A percentile compares a stretch with the other conserved stretches of the same genome.
Evolutionary conservation across 2,888 invertebrate genomes (phyloP).

Genomic region (Dicyrtoma fusca): DNA sequence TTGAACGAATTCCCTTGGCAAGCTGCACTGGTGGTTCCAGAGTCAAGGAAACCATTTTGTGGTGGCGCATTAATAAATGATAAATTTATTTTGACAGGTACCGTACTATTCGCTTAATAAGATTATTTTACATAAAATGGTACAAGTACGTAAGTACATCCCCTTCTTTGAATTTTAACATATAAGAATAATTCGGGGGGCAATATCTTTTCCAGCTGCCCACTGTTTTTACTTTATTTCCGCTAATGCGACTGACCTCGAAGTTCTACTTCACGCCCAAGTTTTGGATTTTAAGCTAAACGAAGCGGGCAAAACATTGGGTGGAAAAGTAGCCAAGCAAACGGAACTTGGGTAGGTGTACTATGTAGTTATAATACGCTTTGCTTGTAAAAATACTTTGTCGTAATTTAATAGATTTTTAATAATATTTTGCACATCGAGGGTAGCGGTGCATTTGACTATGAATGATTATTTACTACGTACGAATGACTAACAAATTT

Average conservation of each 20-base stretch:
- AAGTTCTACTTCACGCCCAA: conserved; percentile 13
- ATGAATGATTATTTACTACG: too few species aligned
- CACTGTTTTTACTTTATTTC: conserved; percentile 14
- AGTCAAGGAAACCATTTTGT: conserved; percentile 28
- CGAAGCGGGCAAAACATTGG: conserved; percentile 13
- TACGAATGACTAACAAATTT: neutral
- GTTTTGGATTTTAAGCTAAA: conserved; percentile 21
- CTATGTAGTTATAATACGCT: neutral
- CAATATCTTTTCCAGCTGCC: too few species aligned
- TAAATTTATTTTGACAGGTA: conserved; percentile 28
- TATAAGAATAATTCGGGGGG: too few species aligned
- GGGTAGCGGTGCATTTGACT: too few species aligned
- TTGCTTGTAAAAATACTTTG: too few species aligned
- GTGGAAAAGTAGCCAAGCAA: neutral
- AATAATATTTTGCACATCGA: too few species aligned
- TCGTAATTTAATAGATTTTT: too few species aligned
- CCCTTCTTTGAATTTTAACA: too few species aligned
- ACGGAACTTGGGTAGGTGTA: conserved; percentile 8
- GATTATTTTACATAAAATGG: too few species aligned
- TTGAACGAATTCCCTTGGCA: conserved; percentile 21
- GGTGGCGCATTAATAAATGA: conserved; percentile 29
- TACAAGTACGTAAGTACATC: too few species aligned
- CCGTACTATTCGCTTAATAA: too few species aligned
- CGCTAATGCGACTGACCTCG: neutral
- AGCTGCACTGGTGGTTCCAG: conserved; percentile 11